These are phyloP conservation scores for Sebastiscus albofasciatus DNA, from an alignment of 2,797 vertebrate species.

Conservation along the genomic window DNA sequence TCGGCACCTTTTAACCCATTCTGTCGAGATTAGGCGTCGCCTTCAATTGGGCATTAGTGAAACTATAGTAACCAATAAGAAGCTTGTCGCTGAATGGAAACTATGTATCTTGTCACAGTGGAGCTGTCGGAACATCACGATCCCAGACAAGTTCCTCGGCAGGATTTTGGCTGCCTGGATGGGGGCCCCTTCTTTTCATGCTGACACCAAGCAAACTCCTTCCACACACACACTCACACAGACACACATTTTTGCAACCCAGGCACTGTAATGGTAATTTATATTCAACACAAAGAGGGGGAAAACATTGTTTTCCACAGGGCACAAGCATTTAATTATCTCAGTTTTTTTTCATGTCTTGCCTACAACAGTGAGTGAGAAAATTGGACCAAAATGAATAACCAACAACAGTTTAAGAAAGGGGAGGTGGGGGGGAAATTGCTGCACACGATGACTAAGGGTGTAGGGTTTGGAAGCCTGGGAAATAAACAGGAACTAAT, in stretches of 20 bases:
- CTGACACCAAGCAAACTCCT: conserved; percentile 88
- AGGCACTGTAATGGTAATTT: conserved; percentile 88
- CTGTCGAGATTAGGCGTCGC: conserved; percentile 97
- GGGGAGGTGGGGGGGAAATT: conserved; percentile 35
- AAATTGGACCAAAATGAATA: conserved; percentile 80
- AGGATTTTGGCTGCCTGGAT: conserved; percentile 90
- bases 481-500: conserved; percentile 83
- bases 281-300: conserved; percentile 87
- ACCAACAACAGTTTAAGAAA: conserved; percentile 70
- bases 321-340: conserved; percentile 90
- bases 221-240: conserved; percentile 62
- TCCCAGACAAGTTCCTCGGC: conserved; percentile 93
- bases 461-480: conserved; percentile 60
- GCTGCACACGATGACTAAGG: conserved; percentile 63
- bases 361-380: conserved; percentile 82
- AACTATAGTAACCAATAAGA: conserved; percentile 99
- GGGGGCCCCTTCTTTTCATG: conserved; percentile 88
- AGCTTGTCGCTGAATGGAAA: conserved; percentile 97
- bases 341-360: conserved; percentile 84
- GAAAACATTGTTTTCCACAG: conserved; percentile 83
- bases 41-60: conserved; percentile 99
- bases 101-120: conserved; percentile 99
- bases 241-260: conserved; percentile 64
- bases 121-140: conserved; percentile 90
- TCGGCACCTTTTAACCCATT: conserved; percentile 99